Evolutionary conservation across 2,888 invertebrate genomes (phyloP), one percentile per base, ranked within the genome.

Genomic region (Artemia sinica): DNA sequence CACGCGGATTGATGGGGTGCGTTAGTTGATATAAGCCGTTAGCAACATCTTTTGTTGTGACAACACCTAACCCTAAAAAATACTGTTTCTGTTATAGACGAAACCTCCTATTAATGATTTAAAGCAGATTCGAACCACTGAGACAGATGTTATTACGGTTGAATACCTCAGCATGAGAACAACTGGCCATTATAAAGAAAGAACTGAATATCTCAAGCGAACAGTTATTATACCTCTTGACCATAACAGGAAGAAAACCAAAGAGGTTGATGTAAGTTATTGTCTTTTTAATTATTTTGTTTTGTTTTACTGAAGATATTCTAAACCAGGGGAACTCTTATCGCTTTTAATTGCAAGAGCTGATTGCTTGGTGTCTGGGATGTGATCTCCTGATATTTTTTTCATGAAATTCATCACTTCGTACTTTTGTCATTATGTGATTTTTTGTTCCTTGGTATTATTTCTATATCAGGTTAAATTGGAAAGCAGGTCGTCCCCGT

Each of bases 151-250:
- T 68, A 88, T 93, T 73, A 93, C 95, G 0, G 81, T 91, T 67
- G 95, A 96, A 77, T 81, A 96, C 72, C 80, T 96, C 67, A 91
- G 92, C 77, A 86, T 93, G 75, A 83, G 93, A 48, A 88, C 93
- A 74, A 82, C 88, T 13, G 95, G 94, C 0, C 87, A 88, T 73
- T 93, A 91, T 79, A 85, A 89, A 74, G 89, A 95, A 73, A 84
- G 86, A 72, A 89, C 93, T 0, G 92, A 95, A 77, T 96, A 94
- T 79, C 82, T 94, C 67, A 84, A 95, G n/a, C 82, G 94, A 67
- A 91, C 90, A 76, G 91, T 95, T 68, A 89, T 94, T 49, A 93
- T 96, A 75, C 96, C 96, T 4, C 82, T 96, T 69, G 93, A 93
- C 79, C 80, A 93, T 73, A 93, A 94, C 0, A 90, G 91, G 79